phyloP scores from a whole-genome alignment of 2,113 vertebrate species.

The Plestiodon gilberti region DNA sequence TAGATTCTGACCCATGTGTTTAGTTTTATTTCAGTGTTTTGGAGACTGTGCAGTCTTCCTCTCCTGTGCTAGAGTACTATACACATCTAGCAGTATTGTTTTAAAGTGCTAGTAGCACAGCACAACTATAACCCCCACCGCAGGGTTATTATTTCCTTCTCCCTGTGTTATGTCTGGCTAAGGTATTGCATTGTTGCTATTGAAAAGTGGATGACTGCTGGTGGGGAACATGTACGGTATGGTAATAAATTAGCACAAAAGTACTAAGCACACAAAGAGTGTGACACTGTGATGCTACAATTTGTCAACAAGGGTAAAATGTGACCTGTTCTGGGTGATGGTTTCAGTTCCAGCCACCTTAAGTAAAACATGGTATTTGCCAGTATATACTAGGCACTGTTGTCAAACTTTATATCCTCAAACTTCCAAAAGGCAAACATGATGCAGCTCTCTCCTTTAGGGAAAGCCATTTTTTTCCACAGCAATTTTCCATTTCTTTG shows the following conservation, averaged over 20 bases:
- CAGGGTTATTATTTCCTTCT: not conserved
- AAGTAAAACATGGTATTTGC: not conserved
- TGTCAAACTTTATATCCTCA: slow-evolving; percentile 3
- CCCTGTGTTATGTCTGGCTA: not conserved
- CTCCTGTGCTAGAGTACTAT: not conserved
- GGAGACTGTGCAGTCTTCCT: not conserved
- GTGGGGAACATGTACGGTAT: too few species aligned
- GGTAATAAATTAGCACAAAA: too few species aligned
- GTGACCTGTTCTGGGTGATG: not conserved
- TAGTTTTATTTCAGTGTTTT: not conserved
- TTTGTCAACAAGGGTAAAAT: not conserved
- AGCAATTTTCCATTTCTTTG: rapidly evolving
- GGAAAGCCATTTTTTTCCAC: not conserved
- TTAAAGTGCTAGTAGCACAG: not conserved
- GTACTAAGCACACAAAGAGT: too few species aligned
- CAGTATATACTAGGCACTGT: not conserved
- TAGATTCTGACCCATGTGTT: not conserved
- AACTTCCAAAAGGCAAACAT: not conserved
- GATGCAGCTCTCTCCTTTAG: rapidly evolving
- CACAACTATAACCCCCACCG: not conserved
- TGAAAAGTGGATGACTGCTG: not conserved
- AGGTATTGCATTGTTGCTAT: not conserved
- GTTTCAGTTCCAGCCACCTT: not conserved
- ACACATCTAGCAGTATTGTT: not conserved
- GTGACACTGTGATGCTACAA: not conserved